Evolutionary conservation across 2,888 invertebrate genomes (phyloP).

Genomic region (Rhaphigaster nebulosa): DNA sequence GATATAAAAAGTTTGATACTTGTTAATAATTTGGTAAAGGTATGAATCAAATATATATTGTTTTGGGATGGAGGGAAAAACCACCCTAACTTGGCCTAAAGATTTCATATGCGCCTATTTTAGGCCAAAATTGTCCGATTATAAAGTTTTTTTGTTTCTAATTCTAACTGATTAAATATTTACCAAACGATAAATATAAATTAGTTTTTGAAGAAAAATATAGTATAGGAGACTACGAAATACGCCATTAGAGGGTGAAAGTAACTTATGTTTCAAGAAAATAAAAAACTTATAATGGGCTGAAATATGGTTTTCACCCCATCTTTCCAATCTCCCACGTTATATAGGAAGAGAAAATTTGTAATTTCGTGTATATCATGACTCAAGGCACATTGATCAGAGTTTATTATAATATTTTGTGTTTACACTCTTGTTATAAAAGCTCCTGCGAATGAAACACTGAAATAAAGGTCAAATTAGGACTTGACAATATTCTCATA

Average conservation of each 20-base stretch:
- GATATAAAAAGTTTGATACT: background rate
- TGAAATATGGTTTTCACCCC: background rate
- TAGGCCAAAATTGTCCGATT: too few species aligned
- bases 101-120: too few species aligned
- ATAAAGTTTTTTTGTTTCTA: background rate
- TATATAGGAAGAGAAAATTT: conserved; percentile 9
- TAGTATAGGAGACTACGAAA: background rate
- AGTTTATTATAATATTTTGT: conserved; percentile 1
- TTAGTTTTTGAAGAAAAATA: background rate
- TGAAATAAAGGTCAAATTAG: background rate
- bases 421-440: background rate
- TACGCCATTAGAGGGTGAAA: background rate
- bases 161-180: background rate
- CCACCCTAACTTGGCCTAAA: too few species aligned
- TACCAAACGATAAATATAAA: background rate
- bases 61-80: too few species aligned
- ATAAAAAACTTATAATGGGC: conserved; percentile 19
- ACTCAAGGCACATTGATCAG: conserved; percentile 2
- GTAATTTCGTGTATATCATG: conserved; percentile 14
- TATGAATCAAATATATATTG: too few species aligned
- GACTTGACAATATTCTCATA: background rate
- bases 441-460: background rate
- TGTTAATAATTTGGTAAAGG: background rate
- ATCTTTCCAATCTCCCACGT: background rate
- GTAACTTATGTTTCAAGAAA: background rate